Evolutionary conservation across 2,888 invertebrate species (phyloP).

Genomic region (Apoderus coryli): DNA sequence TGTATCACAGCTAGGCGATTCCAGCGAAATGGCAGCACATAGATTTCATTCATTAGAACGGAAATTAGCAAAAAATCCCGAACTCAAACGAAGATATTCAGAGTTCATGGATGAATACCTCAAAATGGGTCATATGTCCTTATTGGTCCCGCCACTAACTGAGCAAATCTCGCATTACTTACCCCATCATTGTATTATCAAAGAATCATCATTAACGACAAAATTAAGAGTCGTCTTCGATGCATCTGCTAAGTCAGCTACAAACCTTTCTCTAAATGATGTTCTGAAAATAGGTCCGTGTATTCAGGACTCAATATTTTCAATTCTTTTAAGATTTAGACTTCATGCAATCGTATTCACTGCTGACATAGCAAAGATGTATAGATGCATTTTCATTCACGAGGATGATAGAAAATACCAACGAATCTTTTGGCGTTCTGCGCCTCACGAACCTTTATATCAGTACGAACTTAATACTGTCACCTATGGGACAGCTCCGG

Average conservation of each 20-base stretch:
- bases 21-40: too few species aligned
- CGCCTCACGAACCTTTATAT: constrained; percentile 8
- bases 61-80: too few species aligned
- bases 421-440: constrained; percentile 15
- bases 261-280: constrained; percentile 13
- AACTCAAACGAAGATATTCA: too few species aligned
- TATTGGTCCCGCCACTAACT: constrained; percentile 13
- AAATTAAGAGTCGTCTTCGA: too few species aligned
- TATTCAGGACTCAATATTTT: constrained; percentile 13
- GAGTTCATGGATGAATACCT: too few species aligned
- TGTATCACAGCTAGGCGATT: too few species aligned
- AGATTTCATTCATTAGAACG: too few species aligned
- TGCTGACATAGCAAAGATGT: constrained; percentile 20
- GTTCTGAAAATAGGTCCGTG: constrained; percentile 10
- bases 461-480: constrained; percentile 13
- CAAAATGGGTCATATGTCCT: constrained; percentile 14
- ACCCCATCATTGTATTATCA: too few species aligned
- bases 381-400: constrained; percentile 15
- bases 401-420: constrained; percentile 14
- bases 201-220: too few species aligned
- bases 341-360: constrained; percentile 14
- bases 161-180: too few species aligned
- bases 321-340: constrained; percentile 16
- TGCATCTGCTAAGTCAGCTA: constrained; percentile 8
- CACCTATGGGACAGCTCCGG: too few species aligned